Conservation (phyloP, 2,888 invertebrate genomes). For the Agrochola lota region DNA sequence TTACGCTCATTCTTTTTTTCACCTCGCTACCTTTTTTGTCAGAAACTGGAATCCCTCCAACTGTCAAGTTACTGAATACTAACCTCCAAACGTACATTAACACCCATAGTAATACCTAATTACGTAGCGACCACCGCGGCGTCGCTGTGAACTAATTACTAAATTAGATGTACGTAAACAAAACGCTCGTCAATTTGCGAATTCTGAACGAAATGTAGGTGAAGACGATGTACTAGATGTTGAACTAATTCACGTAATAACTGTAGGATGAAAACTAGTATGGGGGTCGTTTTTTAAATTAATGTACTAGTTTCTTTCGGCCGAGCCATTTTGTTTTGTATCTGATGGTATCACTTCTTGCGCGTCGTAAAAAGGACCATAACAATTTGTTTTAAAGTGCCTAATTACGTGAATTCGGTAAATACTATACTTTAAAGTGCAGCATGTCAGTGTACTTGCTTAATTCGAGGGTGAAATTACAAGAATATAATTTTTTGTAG, state of each 20-base stretch:
- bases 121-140: conserved; percentile 30
- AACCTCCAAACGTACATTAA: neutral
- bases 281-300: too few relatives aligned
- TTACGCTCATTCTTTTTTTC: neutral
- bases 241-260: neutral
- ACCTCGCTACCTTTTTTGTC: too few relatives aligned
- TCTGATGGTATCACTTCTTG: too few relatives aligned
- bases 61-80: neutral
- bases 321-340: too few relatives aligned
- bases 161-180: conserved; percentile 46
- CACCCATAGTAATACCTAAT: conserved; percentile 18
- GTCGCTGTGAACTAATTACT: conserved; percentile 48
- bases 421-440: too few relatives aligned
- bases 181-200: conserved; percentile 14
- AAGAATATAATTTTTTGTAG: too few relatives aligned
- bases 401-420: too few relatives aligned
- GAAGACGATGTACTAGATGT: neutral
- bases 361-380: too few relatives aligned
- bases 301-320: too few relatives aligned
- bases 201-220: conserved; percentile 17
- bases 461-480: too few relatives aligned
- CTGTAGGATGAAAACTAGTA: neutral
- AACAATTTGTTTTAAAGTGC: too few relatives aligned
- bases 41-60: neutral
- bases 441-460: too few relatives aligned